phyloP scores from a whole-genome alignment of 2,797 vertebrate genomes.

The Enteromius mattozi region DNA sequence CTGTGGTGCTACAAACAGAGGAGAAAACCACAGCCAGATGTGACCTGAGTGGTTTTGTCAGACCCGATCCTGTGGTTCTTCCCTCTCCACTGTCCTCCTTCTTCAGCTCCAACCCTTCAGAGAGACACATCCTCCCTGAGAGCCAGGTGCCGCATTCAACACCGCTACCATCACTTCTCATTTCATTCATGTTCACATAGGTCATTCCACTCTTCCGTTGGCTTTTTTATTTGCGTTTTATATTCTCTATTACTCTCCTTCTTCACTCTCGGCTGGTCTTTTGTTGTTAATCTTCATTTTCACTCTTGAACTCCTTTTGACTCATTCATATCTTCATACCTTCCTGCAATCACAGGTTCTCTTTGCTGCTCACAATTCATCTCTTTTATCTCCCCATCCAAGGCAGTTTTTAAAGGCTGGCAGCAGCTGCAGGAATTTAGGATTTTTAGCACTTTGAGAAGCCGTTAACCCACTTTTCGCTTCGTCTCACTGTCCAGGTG shows the following conservation, averaged over 20 bases:
- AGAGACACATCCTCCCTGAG: constrained; percentile 87
- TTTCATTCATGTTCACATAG: background rate
- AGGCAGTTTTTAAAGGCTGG: background rate
- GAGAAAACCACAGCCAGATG: constrained; percentile 87
- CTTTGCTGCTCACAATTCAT: constrained; percentile 18
- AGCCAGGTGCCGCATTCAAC: constrained; percentile 67
- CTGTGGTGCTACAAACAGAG: constrained; percentile 86
- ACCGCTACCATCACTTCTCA: background rate
- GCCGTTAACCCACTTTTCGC: background rate
- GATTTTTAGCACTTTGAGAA: background rate
- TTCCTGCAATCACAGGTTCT: constrained; percentile 26
- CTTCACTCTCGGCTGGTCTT: constrained; percentile 3
- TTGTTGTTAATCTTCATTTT: constrained; percentile 14
- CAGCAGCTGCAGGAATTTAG: background rate
- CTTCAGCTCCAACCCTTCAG: constrained; percentile 83
- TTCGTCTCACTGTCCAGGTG: constrained; percentile 72
- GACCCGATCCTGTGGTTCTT: constrained; percentile 85
- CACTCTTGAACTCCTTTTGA: background rate
- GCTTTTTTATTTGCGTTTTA: background rate
- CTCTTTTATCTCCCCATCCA: background rate
- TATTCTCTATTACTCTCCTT: constrained; percentile 9
- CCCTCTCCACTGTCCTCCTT: constrained; percentile 88
- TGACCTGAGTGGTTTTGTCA: constrained; percentile 86
- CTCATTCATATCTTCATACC: background rate
- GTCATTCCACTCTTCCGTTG: background rate